Conservation (phyloP, 2,113 vertebrate genomes). For the Corythoichthys intestinalis region DNA sequence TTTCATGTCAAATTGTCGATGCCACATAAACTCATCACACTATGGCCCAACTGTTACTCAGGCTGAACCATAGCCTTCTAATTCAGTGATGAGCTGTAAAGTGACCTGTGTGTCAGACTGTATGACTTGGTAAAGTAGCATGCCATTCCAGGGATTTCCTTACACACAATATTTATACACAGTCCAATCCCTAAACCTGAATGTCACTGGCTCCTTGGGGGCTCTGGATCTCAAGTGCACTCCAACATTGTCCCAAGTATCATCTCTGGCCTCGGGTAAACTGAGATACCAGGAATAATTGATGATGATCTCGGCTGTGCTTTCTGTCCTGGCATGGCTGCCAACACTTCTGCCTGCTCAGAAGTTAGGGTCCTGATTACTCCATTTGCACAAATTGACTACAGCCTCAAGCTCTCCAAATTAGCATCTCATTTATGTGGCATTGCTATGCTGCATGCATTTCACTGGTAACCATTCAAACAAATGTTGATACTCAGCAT, state of each 20-base stretch:
- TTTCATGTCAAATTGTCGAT: not conserved
- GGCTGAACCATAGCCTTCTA: constrained; percentile 50
- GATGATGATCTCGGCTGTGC: constrained; percentile 59
- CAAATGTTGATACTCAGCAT: constrained; percentile 5
- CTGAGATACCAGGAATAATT: constrained; percentile 75
- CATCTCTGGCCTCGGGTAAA: constrained; percentile 58
- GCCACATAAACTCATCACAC: constrained; percentile 25
- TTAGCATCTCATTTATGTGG: not conserved
- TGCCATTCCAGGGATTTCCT: constrained; percentile 69
- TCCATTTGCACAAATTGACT: constrained; percentile 75
- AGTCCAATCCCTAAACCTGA: constrained; percentile 15
- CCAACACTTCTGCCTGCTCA: constrained; percentile 49
- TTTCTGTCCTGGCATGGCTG: constrained; percentile 51
- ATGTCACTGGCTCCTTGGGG: constrained; percentile 21
- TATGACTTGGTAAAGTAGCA: constrained; percentile 30
- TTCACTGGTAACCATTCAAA: not conserved
- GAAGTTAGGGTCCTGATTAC: constrained; percentile 54
- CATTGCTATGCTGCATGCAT: not conserved
- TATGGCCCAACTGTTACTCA: constrained; percentile 43
- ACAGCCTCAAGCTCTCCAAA: not conserved
- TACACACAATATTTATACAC: constrained; percentile 45
- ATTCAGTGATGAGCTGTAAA: constrained; percentile 75
- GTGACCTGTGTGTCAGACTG: constrained; percentile 56
- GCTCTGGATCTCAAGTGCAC: constrained; percentile 33
- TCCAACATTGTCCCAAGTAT: constrained; percentile 53